phyloP scores from a whole-genome alignment of 2,113 vertebrate species.

The Symphodus melops region DNA sequence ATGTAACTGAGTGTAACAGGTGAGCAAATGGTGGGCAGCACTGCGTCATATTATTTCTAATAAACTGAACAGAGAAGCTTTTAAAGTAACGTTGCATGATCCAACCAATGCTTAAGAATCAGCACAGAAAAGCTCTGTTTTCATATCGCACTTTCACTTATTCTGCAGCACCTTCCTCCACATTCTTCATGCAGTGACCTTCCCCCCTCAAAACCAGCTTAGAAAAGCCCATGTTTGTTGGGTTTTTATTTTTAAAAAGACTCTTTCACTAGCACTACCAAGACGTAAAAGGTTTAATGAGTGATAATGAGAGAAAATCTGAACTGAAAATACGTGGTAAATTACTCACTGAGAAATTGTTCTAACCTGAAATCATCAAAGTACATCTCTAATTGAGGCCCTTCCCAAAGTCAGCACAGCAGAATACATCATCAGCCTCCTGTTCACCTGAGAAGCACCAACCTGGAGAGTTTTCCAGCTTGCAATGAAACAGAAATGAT shows the following conservation, averaged over 20 bases:
- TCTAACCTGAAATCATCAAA: not conserved
- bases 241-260: not conserved
- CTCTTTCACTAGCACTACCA: too few species aligned
- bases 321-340: not conserved
- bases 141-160: not conserved
- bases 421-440: slow-evolving; percentile 7
- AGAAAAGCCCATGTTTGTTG: not conserved
- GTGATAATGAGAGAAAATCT: not conserved
- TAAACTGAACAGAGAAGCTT: too few species aligned
- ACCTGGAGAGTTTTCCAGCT: slow-evolving; percentile 6
- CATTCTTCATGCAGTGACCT: not conserved
- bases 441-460: slow-evolving; percentile 10
- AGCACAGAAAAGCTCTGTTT: not conserved
- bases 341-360: not conserved
- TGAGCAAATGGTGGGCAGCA: too few species aligned
- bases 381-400: not conserved
- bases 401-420: not conserved
- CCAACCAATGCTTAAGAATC: not conserved
- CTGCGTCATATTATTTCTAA: too few species aligned
- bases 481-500: slow-evolving; percentile 15
- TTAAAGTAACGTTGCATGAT: too few species aligned
- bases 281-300: not conserved
- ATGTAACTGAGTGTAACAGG: too few species aligned
- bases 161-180: not conserved
- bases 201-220: not conserved